Evolutionary conservation across 2,888 invertebrate species (phyloP).

Genomic region (Ischnus inquisitorius): DNA sequence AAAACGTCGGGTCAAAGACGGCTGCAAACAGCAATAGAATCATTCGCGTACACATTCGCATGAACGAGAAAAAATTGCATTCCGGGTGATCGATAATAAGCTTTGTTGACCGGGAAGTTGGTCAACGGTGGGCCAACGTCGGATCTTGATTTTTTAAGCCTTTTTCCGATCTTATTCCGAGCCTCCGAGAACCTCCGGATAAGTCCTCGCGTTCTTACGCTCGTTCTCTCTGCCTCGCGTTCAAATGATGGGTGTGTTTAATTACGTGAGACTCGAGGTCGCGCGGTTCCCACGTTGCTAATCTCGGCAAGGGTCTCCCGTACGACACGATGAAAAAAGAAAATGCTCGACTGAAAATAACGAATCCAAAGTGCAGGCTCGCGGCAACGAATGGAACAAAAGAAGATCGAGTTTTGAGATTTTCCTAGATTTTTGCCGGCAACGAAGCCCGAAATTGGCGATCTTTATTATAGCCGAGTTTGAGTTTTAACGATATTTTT

Average conservation of each 20-base stretch:
- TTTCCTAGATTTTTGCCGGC: not conserved
- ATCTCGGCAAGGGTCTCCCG: not conserved
- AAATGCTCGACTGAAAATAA: not conserved
- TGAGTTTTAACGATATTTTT: too few species aligned
- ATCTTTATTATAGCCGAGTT: too few species aligned
- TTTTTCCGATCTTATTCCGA: not conserved
- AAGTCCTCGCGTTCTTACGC: not conserved
- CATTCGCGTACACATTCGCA: not conserved
- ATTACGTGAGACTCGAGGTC: slow-evolving; percentile 3
- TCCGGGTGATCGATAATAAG: not conserved
- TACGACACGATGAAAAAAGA: not conserved
- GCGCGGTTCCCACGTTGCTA: not conserved
- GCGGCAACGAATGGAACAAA: not conserved
- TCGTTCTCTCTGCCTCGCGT: slow-evolving; percentile 1
- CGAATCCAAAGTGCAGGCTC: not conserved
- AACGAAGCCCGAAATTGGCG: not conserved
- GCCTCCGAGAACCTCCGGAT: not conserved
- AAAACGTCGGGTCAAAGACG: slow-evolving; percentile 87
- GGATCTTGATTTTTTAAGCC: not conserved
- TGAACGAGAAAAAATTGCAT: not conserved
- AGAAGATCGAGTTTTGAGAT: not conserved
- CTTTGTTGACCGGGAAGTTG: not conserved
- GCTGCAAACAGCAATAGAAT: slow-evolving; percentile 88
- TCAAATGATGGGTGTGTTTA: not conserved
- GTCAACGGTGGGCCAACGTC: not conserved